These are phyloP conservation scores for Mechanitis mazaeus DNA, from an alignment of 2,888 invertebrate species.

Conservation along the genomic window DNA sequence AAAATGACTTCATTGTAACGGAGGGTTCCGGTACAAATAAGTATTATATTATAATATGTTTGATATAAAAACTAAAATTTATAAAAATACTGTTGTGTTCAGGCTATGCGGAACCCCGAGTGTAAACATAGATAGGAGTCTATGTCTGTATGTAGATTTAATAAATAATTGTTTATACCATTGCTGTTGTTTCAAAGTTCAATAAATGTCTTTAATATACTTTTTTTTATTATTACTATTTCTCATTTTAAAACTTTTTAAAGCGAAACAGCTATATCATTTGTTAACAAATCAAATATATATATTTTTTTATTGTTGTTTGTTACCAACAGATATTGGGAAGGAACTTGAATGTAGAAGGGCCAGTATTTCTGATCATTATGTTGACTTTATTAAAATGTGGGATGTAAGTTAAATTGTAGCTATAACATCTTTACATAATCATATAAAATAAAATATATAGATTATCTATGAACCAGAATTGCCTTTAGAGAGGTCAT, in stretches of 20 bases:
- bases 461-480: too few species aligned
- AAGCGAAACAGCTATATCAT: background rate
- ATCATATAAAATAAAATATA: too few species aligned
- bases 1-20: slow-evolving; percentile 8
- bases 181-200: slow-evolving; percentile 58
- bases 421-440: too few species aligned
- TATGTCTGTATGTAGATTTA: slow-evolving; percentile 20
- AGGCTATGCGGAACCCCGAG: slow-evolving; percentile 17
- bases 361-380: too few species aligned
- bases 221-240: slow-evolving; percentile 20
- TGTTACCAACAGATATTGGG: too few species aligned
- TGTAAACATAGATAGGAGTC: slow-evolving; percentile 13
- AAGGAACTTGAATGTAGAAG: too few species aligned
- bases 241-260: background rate
- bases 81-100: slow-evolving; percentile 8
- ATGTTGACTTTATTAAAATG: too few species aligned
- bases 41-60: background rate
- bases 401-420: too few species aligned
- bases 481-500: too few species aligned
- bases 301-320: too few species aligned
- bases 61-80: background rate
- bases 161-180: slow-evolving; percentile 45
- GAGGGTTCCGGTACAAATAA: slow-evolving; percentile 12
- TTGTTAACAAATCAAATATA: too few species aligned
- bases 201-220: slow-evolving; percentile 60